Base-by-base conservation (phyloP, 1,140 invertebrate genomes). In the Homarus americanus region DNA sequence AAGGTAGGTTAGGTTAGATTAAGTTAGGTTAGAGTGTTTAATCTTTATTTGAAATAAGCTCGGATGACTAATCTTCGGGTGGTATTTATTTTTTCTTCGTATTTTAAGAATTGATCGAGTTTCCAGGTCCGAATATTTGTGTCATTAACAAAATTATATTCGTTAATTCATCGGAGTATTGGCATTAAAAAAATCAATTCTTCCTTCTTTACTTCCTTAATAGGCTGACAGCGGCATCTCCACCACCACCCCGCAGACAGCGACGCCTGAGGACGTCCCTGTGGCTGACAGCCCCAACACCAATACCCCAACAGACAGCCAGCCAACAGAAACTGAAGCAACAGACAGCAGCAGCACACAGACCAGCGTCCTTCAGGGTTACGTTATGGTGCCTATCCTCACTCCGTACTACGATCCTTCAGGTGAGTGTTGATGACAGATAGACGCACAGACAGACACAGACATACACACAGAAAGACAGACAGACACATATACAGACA, bases 401-500 rank as follows among this genome's bases (percentile, higher is more conserved):
- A 92, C 92, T 10, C 92, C 92, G 5, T 92, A 92, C 75, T 92
- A 92, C 80, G 89, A 92, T 53, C 92, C 92, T 34, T 87, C 92
- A 53, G 92, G 92, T 92, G 28, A 91, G 89, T 80, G 40, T n/a
- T 9, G 28, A 34, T 15, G 3, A 24, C 0, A n/a, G 38, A 66
- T 28, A 82, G 49, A 63, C 38, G 36, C 34, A 40, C 80, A 63
- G 7, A 66, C 80, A 83, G 7, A 78, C 75, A 78, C 40, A 78
- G 36, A 78, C 38, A 44, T 15, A 20, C 75, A 36, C 34, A 80
- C 40, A n/a, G 24, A 80, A 0, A 28, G 28, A 3, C 38, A 32
- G 32, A 82, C 34, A 58, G 15, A 41, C 44, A 44, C 36, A 41
- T 9, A 58, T 58, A 24, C 58, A 63, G 28, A 34, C 40, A 76